phyloP scores from a whole-genome alignment of 1,140 invertebrate genomes.

The Popillia japonica region DNA sequence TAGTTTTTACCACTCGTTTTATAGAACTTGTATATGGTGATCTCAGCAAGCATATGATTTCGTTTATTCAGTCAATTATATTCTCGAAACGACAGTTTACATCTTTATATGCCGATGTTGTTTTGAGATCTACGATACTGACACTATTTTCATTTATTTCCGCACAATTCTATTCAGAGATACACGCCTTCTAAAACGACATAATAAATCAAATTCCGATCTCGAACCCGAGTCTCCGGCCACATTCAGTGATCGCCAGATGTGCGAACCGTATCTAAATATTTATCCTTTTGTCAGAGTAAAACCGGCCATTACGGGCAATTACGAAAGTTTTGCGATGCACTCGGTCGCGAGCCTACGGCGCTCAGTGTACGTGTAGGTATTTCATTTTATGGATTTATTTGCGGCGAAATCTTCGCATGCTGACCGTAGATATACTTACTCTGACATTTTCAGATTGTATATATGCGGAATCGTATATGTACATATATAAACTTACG shows the following conservation, averaged over 20 bases:
- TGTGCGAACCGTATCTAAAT: slow-evolving; percentile 34
- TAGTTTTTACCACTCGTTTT: no score
- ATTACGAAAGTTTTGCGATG: slow-evolving; percentile 35
- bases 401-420: slow-evolving; percentile 28
- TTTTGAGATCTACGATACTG: neutral
- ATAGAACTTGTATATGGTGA: no score
- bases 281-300: slow-evolving; percentile 32
- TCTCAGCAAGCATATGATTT: no score
- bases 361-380: slow-evolving; percentile 27
- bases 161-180: slow-evolving; percentile 21
- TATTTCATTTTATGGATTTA: slow-evolving; percentile 30
- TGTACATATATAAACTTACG: neutral
- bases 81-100: neutral
- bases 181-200: slow-evolving; percentile 34
- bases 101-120: neutral
- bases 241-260: slow-evolving; percentile 29
- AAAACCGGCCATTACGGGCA: slow-evolving; percentile 30
- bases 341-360: slow-evolving; percentile 20
- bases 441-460: slow-evolving; percentile 22
- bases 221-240: slow-evolving; percentile 18
- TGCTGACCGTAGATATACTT: slow-evolving; percentile 2
- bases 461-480: neutral
- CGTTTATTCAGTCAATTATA: neutral
- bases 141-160: slow-evolving; percentile 30
- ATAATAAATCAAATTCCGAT: slow-evolving; percentile 35